Conservation (phyloP, 2,888 invertebrate genomes). For the Metacarcinus magister region DNA sequence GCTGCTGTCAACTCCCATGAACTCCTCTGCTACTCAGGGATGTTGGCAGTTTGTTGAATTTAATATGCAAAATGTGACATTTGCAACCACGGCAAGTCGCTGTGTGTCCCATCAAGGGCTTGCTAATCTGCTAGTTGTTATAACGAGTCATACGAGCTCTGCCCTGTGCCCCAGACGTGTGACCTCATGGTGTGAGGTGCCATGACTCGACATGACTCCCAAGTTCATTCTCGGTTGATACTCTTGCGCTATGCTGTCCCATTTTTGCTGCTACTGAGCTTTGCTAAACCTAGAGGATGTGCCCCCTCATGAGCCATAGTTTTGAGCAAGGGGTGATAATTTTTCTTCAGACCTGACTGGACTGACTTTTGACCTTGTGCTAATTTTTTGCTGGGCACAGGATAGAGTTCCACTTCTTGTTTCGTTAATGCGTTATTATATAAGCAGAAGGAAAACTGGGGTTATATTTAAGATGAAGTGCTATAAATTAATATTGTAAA, state of each 20-base stretch:
- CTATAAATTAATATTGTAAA: slow-evolving; percentile 81
- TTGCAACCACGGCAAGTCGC: slow-evolving; percentile 76
- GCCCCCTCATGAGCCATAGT: slow-evolving; percentile 54
- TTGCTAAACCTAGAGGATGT: slow-evolving; percentile 64
- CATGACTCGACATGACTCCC: slow-evolving; percentile 56
- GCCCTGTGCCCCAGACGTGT: slow-evolving; percentile 75
- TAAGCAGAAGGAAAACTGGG: slow-evolving; percentile 78
- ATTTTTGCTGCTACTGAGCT: slow-evolving; percentile 77
- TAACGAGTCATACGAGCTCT: slow-evolving; percentile 69
- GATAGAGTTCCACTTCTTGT: slow-evolving; percentile 74
- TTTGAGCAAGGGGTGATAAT: slow-evolving; percentile 61
- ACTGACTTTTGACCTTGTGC: slow-evolving; percentile 65
- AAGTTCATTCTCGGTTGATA: slow-evolving; percentile 54
- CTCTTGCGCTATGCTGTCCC: slow-evolving; percentile 77
- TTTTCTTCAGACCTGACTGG: slow-evolving; percentile 56
- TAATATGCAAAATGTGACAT: slow-evolving; percentile 79
- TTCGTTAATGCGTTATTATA: slow-evolving; percentile 78
- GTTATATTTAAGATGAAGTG: slow-evolving; percentile 81
- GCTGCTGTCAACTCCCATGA: slow-evolving; percentile 76
- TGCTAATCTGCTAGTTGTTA: slow-evolving; percentile 78
- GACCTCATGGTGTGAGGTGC: slow-evolving; percentile 57
- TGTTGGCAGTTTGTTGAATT: slow-evolving; percentile 75
- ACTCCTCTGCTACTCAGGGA: slow-evolving; percentile 74
- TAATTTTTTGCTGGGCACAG: slow-evolving; percentile 71
- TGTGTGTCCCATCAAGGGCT: slow-evolving; percentile 71